Evolutionary conservation across 2,888 invertebrate species (phyloP).

Genomic region (Vesta saturnalis): DNA sequence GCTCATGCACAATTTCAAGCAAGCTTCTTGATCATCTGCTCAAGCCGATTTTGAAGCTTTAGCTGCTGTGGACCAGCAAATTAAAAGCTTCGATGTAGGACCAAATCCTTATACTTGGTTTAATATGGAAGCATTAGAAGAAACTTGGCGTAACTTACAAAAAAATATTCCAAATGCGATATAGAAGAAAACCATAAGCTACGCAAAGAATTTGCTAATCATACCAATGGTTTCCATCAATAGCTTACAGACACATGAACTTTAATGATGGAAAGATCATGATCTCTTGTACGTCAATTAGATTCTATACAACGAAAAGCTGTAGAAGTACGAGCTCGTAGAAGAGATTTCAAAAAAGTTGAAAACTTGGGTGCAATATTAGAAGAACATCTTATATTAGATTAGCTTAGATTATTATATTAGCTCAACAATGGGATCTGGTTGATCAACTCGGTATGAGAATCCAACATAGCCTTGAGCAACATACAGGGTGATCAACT

Average conservation of each 20-base stretch:
- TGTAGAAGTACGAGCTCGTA: constrained; percentile 92
- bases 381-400: constrained; percentile 96
- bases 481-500: no score
- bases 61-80: constrained; percentile 95
- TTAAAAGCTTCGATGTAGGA: constrained; percentile 99
- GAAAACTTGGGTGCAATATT: constrained; percentile 95
- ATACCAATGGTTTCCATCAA: constrained; percentile 98
- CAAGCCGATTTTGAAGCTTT: constrained; percentile 98
- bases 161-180: constrained; percentile 96
- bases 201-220: constrained; percentile 97
- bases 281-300: constrained; percentile 96
- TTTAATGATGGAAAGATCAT: constrained; percentile 99
- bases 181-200: constrained; percentile 98
- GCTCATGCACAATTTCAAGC: constrained; percentile 97
- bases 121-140: constrained; percentile 99
- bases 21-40: constrained; percentile 90
- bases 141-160: constrained; percentile 98
- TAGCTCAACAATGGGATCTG: constrained; percentile 99
- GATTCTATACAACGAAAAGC: constrained; percentile 95
- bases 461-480: constrained; percentile 99
- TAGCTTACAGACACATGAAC: constrained; percentile 98
- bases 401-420: constrained; percentile 94
- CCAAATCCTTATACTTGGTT: constrained; percentile 99
- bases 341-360: constrained; percentile 94
- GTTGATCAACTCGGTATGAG: constrained; percentile 99